Evolutionary conservation across 2,113 vertebrate genomes (phyloP).

Genomic region (Phaethornis superciliosus): DNA sequence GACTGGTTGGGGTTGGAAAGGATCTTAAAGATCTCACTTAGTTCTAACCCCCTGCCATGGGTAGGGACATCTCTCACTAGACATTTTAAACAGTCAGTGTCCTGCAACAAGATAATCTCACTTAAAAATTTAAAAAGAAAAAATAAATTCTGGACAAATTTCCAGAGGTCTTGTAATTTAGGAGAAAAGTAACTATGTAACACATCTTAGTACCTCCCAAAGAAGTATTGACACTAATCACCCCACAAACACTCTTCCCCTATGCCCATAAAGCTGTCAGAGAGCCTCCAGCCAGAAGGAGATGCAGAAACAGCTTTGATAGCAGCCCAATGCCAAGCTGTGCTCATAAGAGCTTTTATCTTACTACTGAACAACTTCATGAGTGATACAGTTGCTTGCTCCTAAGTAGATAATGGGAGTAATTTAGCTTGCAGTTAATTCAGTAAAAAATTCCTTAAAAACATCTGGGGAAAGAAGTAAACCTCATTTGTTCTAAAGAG

Average conservation of each 20-base stretch:
- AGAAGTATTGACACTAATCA: not conserved
- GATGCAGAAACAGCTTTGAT: not conserved
- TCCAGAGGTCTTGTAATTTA: not conserved
- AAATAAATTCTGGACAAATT: not conserved
- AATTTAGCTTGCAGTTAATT: not conserved
- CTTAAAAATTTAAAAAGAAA: no score
- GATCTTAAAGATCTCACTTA: no score
- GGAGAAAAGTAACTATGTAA: not conserved
- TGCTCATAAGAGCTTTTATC: not conserved
- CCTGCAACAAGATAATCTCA: no score
- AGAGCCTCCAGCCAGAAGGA: not conserved
- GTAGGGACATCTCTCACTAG: no score
- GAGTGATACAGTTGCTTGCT: not conserved
- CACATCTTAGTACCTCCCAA: not conserved
- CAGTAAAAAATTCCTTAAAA: not conserved
- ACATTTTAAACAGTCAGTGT: no score
- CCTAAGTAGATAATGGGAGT: not conserved
- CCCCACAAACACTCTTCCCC: not conserved
- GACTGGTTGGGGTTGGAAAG: no score
- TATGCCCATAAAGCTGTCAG: not conserved
- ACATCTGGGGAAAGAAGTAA: not conserved
- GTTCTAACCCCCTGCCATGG: no score
- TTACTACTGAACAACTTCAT: not conserved
- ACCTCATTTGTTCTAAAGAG: not conserved
- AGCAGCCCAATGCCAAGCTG: not conserved